Evolutionary conservation across 1,140 invertebrate genomes (phyloP).

Genomic region (Aphelinus certus): DNA sequence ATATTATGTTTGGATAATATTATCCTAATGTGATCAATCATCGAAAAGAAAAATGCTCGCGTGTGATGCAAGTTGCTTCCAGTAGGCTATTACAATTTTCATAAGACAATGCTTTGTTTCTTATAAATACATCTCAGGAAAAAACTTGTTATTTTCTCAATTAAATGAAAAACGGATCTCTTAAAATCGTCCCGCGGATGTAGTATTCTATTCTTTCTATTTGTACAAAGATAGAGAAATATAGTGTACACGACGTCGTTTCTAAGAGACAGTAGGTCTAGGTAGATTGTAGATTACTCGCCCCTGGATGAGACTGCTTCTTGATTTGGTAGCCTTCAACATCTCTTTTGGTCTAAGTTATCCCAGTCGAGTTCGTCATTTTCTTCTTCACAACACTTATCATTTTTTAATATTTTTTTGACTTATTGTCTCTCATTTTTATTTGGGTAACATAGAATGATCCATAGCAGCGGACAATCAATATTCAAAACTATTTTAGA

Average conservation of each 20-base stretch:
- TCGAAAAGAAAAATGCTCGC: conserved; percentile 4
- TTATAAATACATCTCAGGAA: no score
- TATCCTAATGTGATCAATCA: neutral
- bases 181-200: conserved; percentile 43
- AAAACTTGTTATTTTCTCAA: no score
- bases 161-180: neutral
- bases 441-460: neutral
- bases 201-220: conserved; percentile 36
- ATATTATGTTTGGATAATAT: neutral
- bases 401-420: conserved; percentile 36
- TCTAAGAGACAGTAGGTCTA: conserved; percentile 61
- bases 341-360: conserved; percentile 51
- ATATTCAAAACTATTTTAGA: no score
- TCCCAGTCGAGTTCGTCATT: conserved; percentile 52
- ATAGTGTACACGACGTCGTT: conserved; percentile 60
- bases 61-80: conserved; percentile 16
- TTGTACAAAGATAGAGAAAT: conserved; percentile 54
- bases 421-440: conserved; percentile 19
- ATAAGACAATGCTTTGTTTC: no score
- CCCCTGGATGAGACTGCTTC: conserved; percentile 63
- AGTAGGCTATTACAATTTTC: neutral
- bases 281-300: conserved; percentile 66
- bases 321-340: conserved; percentile 59
- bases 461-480: no score
- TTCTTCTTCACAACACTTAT: conserved; percentile 53